These are phyloP conservation scores for Tachuris rubrigastra DNA, from an alignment of 2,113 vertebrate genomes.

Conservation along the genomic window DNA sequence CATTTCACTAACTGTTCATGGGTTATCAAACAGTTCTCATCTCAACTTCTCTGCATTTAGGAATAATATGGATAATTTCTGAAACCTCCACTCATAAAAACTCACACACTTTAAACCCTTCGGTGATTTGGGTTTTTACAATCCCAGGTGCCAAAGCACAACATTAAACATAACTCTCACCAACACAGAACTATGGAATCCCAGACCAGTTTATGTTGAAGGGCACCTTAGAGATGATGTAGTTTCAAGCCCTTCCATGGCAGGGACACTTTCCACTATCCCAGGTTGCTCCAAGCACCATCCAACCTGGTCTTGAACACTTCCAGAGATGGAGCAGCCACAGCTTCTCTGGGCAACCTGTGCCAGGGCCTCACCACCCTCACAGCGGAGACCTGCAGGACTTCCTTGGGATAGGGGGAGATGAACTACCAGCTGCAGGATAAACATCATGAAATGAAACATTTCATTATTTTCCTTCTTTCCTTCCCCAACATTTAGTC, in stretches of 20 bases:
- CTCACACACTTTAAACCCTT: fast-evolving
- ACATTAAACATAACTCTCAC: not conserved
- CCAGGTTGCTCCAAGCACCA: not conserved
- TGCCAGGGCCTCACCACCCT: not conserved
- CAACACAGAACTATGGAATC: not conserved
- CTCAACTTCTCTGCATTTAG: fast-evolving
- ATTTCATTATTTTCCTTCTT: not conserved
- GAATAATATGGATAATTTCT: not conserved
- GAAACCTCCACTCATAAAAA: not conserved
- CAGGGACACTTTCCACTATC: not conserved
- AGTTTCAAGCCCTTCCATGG: no score
- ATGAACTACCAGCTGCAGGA: not conserved
- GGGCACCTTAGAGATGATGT: not conserved
- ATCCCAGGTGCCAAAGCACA: not conserved
- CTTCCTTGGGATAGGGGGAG: not conserved
- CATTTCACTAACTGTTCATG: fast-evolving
- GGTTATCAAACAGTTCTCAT: no score
- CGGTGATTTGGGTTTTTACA: not conserved
- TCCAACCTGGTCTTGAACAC: not conserved
- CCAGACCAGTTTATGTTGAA: not conserved
- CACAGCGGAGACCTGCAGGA: not conserved
- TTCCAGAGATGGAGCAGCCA: not conserved
- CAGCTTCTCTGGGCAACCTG: not conserved
- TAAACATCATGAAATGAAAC: not conserved
- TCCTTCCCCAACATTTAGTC: not conserved